Evolutionary conservation across 2,797 vertebrate species (phyloP).

Genomic region (Passerculus sandwichensis): DNA sequence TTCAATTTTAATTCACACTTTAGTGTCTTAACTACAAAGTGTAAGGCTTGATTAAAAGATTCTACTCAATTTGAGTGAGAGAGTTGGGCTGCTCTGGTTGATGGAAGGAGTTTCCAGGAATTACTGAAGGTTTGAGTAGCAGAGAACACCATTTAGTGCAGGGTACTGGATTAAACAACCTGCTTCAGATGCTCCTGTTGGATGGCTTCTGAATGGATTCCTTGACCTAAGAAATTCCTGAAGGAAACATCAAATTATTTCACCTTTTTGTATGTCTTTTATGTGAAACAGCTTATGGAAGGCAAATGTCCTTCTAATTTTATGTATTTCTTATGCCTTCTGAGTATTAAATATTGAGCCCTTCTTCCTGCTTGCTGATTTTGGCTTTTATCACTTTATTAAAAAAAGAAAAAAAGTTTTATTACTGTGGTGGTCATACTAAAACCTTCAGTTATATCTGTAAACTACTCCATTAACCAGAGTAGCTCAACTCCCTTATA

Average conservation of each 20-base stretch:
- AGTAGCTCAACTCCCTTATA: neutral
- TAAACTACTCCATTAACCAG: neutral
- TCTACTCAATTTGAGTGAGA: neutral
- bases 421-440: neutral
- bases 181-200: neutral
- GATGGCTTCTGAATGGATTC: neutral
- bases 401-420: neutral
- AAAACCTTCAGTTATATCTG: neutral
- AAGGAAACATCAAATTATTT: neutral
- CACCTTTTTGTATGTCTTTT: neutral
- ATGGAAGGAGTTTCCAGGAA: neutral
- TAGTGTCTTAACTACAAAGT: neutral
- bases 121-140: neutral
- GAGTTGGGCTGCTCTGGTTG: neutral
- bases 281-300: neutral
- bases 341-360: neutral
- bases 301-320: neutral
- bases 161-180: neutral
- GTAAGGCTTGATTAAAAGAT: neutral
- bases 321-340: neutral
- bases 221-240: neutral
- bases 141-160: neutral
- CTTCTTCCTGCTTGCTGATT: neutral
- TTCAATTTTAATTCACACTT: neutral
- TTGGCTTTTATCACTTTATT: neutral